Evolutionary conservation across 2,888 invertebrate genomes (phyloP).

Genomic region (Limnephilus auricula): DNA sequence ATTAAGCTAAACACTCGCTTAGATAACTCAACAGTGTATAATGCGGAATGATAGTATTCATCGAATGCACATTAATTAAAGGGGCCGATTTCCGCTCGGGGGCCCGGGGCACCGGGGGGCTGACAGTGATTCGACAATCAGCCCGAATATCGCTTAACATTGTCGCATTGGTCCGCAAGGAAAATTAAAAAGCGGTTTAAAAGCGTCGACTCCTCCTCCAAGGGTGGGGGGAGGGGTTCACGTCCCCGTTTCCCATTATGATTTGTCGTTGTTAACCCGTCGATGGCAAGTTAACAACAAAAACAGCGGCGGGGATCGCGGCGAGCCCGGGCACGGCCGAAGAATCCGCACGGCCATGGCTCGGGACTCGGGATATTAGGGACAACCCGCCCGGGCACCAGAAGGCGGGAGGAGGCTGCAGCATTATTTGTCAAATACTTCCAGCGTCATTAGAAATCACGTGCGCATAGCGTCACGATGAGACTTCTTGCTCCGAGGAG

Average conservation of each 20-base stretch:
- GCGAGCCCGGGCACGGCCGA: not conserved
- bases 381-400: not conserved
- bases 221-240: constrained; percentile 35
- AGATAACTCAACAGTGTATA: not conserved
- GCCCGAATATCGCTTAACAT: constrained; percentile 49
- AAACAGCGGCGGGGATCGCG: constrained; percentile 52
- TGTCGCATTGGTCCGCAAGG: constrained; percentile 57
- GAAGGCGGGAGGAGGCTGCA: not conserved
- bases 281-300: constrained; percentile 59
- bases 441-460: not conserved
- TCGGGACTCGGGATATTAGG: not conserved
- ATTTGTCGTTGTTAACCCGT: constrained; percentile 59
- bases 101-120: not conserved
- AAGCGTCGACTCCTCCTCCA: constrained; percentile 42
- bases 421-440: not conserved
- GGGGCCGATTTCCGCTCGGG: constrained; percentile 5
- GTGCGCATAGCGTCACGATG: not conserved
- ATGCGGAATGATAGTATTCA: constrained; percentile 4
- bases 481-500: not conserved
- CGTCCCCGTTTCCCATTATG: constrained; percentile 53
- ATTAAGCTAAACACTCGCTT: not conserved
- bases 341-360: not conserved
- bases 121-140: constrained; percentile 44
- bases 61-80: constrained; percentile 53
- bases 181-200: constrained; percentile 59